Base-by-base conservation (phyloP, 2,888 invertebrate species). In the Pristionchus mayeri region DNA sequence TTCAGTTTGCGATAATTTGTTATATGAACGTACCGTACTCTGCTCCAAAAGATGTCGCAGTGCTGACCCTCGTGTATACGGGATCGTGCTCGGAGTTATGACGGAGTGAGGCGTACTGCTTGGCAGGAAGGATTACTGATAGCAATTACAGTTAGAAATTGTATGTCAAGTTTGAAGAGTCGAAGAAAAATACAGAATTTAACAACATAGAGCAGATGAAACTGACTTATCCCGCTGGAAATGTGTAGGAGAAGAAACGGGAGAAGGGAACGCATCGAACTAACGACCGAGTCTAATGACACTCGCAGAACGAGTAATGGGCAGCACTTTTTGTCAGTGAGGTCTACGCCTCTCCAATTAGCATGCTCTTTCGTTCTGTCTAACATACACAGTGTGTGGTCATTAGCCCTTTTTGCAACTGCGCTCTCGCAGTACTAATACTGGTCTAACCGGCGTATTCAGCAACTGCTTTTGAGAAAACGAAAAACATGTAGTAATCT, bases 41-140 rank as follows among this genome's bases (percentile, higher is more conserved):
- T 34, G 37, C 67, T 0, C 67, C 67, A 27, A 37, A 67, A 37
- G 30, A 37, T 7, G 67, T 67, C 37, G 67, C 67, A 2, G 67
- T 67, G 37, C 67, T 67, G n/a, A 67, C 37, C 67, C 67, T 67
- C 3, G 27, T 67, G 37, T 67, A 67, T 3, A 67, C 67, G n/a
- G 67, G 67, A 13, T 67, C 67, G 40, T 67, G 67, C n/a, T n/a
- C n/a, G n/a, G n/a, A n/a, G n/a, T n/a, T n/a, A n/a, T 9, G 13
- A 67, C 37, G 67, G 0, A 67, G 37, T 4, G 18, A n/a, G n/a
- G 34, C 67, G 67, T 67, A 67, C 37, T 67, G 67, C 67, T 67
- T 34, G 6, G 34, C 37, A 0, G 67, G 67, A 34, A 67, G 34
- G 37, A 67, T 67, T 40, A 67, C 67, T 67, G 67, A n/a, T 37